Evolutionary conservation across 2,797 vertebrate genomes (phyloP).

Genomic region (Acrossocheilus wenchowensis): DNA sequence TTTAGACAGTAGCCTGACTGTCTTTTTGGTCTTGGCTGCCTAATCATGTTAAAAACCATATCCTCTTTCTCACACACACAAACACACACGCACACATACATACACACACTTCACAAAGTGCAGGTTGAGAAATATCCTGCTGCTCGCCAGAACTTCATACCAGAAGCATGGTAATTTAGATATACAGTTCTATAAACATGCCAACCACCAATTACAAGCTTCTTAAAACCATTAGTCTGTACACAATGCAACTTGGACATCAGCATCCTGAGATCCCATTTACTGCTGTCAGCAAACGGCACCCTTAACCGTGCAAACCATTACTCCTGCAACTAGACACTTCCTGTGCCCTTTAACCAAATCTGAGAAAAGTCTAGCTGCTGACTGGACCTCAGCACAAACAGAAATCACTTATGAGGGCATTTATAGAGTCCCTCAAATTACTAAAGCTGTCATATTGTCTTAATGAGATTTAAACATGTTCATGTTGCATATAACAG

Average conservation of each 20-base stretch:
- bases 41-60: slow-evolving; percentile 42
- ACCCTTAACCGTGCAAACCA: slow-evolving; percentile 39
- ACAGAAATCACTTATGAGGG: neutral
- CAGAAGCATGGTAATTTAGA: slow-evolving; percentile 14
- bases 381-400: neutral
- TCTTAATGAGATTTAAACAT: neutral
- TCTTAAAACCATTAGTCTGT: slow-evolving; percentile 36
- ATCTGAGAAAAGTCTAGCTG: slow-evolving; percentile 50
- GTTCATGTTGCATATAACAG: neutral
- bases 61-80: slow-evolving; percentile 47
- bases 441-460: neutral
- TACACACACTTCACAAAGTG: slow-evolving; percentile 52
- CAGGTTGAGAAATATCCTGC: slow-evolving; percentile 56
- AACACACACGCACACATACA: slow-evolving; percentile 52
- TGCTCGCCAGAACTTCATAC: slow-evolving; percentile 67
- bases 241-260: slow-evolving; percentile 42
- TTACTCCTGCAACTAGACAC: slow-evolving; percentile 67
- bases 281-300: slow-evolving; percentile 38
- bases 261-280: slow-evolving; percentile 47
- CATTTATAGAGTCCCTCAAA: neutral
- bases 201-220: slow-evolving; percentile 34
- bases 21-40: slow-evolving; percentile 26
- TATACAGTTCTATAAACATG: slow-evolving; percentile 25
- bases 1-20: slow-evolving; percentile 22
- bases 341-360: slow-evolving; percentile 71